Conservation (phyloP, 2,113 vertebrate species). For the Genyomyrus donnyi region DNA sequence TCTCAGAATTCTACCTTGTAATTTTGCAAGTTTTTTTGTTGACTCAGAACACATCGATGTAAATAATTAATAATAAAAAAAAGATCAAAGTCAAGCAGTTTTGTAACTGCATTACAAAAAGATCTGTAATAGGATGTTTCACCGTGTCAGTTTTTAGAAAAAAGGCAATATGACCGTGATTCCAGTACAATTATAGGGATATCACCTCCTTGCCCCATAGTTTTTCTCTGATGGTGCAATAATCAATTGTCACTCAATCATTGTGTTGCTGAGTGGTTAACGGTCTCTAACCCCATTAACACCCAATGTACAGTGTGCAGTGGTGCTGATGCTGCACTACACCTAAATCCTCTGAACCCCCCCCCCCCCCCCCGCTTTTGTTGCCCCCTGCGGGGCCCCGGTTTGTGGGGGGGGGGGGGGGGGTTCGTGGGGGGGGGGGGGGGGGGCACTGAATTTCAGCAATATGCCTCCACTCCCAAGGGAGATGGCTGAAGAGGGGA, state of each 20-base stretch:
- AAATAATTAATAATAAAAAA: not conserved
- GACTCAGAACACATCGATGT: not conserved
- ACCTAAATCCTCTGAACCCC: not conserved
- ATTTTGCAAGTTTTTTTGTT: not conserved
- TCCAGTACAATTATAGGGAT: not conserved
- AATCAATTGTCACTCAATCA: not conserved
- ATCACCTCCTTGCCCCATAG: not conserved
- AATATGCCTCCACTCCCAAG: not conserved
- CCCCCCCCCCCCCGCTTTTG: too few relatives aligned
- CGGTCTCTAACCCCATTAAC: not conserved
- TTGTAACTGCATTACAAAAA: not conserved
- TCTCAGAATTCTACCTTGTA: not conserved
- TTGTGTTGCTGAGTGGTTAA: not conserved
- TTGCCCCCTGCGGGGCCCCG: too few relatives aligned
- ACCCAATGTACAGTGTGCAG: not conserved
- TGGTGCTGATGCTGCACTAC: not conserved
- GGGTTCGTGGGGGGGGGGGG: too few relatives aligned
- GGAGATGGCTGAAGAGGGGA: not conserved
- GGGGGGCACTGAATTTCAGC: not conserved
- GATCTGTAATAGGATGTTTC: not conserved
- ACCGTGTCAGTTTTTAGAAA: not conserved
- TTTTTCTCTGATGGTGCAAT: not conserved
- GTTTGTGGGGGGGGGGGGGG: too few relatives aligned
- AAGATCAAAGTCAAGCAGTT: not conserved
- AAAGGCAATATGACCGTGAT: not conserved